Evolutionary conservation across 2,888 invertebrate species (phyloP), one percentile per base, ranked within the genome.

Genomic region (Koerneria pararmatus): DNA sequence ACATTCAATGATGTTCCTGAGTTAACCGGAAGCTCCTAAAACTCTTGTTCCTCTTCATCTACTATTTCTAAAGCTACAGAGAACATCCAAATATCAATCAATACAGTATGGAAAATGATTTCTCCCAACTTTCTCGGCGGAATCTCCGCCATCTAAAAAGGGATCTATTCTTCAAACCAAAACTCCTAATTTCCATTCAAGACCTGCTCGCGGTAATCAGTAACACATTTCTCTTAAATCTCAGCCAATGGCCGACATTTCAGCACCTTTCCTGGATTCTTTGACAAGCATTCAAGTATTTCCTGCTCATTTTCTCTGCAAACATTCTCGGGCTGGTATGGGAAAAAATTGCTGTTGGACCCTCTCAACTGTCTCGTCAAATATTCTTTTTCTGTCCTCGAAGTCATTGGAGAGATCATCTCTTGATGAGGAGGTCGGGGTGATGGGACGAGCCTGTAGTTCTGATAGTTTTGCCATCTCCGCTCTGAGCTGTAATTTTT

Each of bases 281-380:
- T 68, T 35, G 70, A 69, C 29, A 81, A 71, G 61, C 80, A 81
- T 46, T 66, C 69, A 46, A 77, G 67, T 49, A 79, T 75, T 65
- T 78, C 75, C 79, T 79, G 69, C 65, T 81, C 80, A 65, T 76
- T 76, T 22, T 76, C 78, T 60, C 74, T 72, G 68, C 81, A 81
- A 27, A 76, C 79, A 67, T 80, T 82, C 60, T 80, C 79, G 22
- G 76, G 70, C 53, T 78, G 80, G 63, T 78, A 79, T 49, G 66
- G 66, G 72, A 81, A 79, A n/a, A 67, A 80, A 81, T 64, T 78
- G 76, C 62, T 81, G 71, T 62, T 80, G 70, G 24, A 80, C 78
- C 2, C 78, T 74, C 49, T 80, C 73, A 19, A 64, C 64, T 48
- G 54, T 54, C 64, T 81, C 80, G 27, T 82, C 77, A 68, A 81